Base-by-base conservation (phyloP, 2,113 vertebrate genomes). In the Syngnathus floridae region DNA sequence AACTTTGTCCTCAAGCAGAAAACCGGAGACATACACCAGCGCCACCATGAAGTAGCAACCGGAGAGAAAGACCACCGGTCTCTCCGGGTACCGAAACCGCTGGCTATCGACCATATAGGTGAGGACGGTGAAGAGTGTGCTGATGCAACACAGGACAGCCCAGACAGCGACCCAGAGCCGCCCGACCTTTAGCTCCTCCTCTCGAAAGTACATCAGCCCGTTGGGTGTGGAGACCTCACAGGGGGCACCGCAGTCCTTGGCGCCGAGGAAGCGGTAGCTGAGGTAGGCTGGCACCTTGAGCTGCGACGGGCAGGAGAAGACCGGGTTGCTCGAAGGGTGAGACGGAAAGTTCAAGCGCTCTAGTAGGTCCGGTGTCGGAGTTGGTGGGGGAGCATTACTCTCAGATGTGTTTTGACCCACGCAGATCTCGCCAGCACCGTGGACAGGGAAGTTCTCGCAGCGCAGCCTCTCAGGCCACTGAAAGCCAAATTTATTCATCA, bases 41-140 rank as follows among this genome's bases (percentile, higher is more conserved):
- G 93, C 94, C 83, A 98, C 95, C 95, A 97, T 94, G 86, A 96
- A 94, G 87, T 93, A 95, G 82, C 95, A 98, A 63, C 94, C 95
- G 0, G 95, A 95, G 70, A 96, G 89, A 85, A 97, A 97, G 84
- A 97, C 92, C 82, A 97, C 93, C 75, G 95, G 94, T 12, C 93
- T 80, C 88, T 97, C 94, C 0, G 95, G 95, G 82, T 98, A 98
- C 51, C 91, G 91, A 84, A 97, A 95, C 10, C 95, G 92, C 48
- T 90, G 69, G 88, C 92, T 91, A 82, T 96, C 95, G 76, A 95
- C 90, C 49, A 95, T 85, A 56, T 94, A 96, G 22, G 94, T 97
- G 69, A 97, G 92, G 46, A 96, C 92, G 0, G 94, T 95, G 88
- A 97, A 95, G 67, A 97, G 91, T 0, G 94, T 94, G 79, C 95